phyloP scores from a whole-genome alignment of 1,140 invertebrate genomes.

The Pseudomyrmex flavicornis region DNA sequence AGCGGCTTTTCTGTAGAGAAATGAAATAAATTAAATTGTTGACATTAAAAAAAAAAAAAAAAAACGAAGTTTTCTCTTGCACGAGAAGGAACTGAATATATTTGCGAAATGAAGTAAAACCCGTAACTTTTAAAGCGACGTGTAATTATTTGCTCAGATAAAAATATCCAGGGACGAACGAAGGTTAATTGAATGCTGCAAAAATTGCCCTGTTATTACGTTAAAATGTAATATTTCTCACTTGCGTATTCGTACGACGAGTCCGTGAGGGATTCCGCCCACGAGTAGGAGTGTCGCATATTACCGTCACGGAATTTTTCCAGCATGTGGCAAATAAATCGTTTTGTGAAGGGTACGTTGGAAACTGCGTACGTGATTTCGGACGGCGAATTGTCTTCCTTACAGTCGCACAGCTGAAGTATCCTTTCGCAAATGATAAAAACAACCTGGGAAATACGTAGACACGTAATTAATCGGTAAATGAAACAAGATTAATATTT shows the following conservation, averaged over 20 bases:
- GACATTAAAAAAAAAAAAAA: too few relatives aligned
- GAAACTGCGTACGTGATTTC: constrained; percentile 80
- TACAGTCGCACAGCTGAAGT: constrained; percentile 89
- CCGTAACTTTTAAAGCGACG: neutral
- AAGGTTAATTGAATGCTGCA: constrained; percentile 9
- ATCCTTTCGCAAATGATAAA: constrained; percentile 92
- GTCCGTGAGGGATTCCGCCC: constrained; percentile 80
- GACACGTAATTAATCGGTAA: neutral
- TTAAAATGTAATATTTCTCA: constrained; percentile 57
- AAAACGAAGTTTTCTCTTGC: too few relatives aligned
- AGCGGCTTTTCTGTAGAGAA: too few relatives aligned
- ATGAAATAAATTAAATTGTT: too few relatives aligned
- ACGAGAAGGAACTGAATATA: neutral
- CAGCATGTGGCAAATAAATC: constrained; percentile 81
- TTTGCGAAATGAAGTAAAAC: neutral
- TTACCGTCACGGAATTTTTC: constrained; percentile 75
- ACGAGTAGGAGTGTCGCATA: constrained; percentile 80
- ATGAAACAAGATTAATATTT: neutral
- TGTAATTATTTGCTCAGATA: constrained; percentile 12
- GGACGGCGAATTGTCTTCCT: constrained; percentile 83
- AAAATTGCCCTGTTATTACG: constrained; percentile 38
- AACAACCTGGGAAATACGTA: constrained; percentile 86
- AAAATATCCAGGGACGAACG: neutral
- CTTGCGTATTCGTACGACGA: constrained; percentile 77
- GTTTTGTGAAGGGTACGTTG: constrained; percentile 82